Evolutionary conservation across 2,888 invertebrate genomes (phyloP).

Genomic region (Gibbula magus): DNA sequence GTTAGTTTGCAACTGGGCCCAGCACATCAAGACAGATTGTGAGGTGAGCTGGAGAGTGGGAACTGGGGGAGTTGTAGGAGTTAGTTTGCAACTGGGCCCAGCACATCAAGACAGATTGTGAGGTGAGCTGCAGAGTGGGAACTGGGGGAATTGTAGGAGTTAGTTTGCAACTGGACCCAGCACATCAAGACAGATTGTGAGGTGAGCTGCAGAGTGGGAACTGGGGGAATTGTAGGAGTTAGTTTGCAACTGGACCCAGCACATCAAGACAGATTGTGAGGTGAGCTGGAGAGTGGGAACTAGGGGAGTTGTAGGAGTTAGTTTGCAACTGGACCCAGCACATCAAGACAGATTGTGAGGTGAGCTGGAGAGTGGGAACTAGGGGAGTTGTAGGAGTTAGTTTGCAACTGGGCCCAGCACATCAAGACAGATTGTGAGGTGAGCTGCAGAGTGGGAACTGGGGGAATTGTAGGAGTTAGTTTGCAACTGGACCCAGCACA

Average conservation of each 20-base stretch:
- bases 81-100: constrained; percentile 79
- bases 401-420: constrained; percentile 82
- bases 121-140: constrained; percentile 73
- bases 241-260: constrained; percentile 81
- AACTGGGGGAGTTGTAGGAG: neutral
- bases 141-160: neutral
- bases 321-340: constrained; percentile 82
- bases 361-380: constrained; percentile 56
- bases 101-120: constrained; percentile 87
- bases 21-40: constrained; percentile 87
- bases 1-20: constrained; percentile 78
- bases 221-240: neutral
- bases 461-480: neutral
- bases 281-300: constrained; percentile 68
- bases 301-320: neutral
- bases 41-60: constrained; percentile 74
- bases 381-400: neutral
- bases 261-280: constrained; percentile 86
- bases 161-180: constrained; percentile 79
- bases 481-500: constrained; percentile 84
- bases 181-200: constrained; percentile 87
- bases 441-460: constrained; percentile 30
- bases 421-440: constrained; percentile 85
- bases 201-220: constrained; percentile 69
- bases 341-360: constrained; percentile 85